A percentile compares a stretch with the other conserved stretches of the same genome.
phyloP scores from a whole-genome alignment of 2,113 vertebrate species.

The Phalacrocorax carbo region DNA sequence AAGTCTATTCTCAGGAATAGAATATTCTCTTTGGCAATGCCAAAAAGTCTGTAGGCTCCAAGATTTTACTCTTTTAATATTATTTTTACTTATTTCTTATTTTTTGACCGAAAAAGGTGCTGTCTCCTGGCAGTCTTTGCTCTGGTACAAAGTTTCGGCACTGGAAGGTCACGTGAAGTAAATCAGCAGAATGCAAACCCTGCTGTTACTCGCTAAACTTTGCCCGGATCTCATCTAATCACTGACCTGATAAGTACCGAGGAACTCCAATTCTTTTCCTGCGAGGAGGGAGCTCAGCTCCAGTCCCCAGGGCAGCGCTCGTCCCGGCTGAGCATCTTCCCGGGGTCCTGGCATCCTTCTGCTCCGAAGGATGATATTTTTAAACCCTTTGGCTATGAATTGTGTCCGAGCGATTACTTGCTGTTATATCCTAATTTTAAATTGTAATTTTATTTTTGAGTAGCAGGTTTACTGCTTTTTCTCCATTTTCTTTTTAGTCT shows the following conservation, averaged over 20 bases:
- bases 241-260: background rate
- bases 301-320: background rate
- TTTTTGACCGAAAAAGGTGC: background rate
- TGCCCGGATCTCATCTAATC: background rate
- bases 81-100: background rate
- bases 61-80: background rate
- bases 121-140: background rate
- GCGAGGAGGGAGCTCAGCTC: background rate
- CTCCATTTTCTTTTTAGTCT: accelerated
- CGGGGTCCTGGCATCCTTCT: background rate
- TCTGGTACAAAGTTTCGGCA: background rate
- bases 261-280: background rate
- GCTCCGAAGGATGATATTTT: background rate
- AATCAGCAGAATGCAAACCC: background rate
- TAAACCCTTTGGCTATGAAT: background rate
- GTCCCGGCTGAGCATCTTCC: background rate
- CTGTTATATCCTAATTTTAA: background rate
- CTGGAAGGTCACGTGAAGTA: background rate
- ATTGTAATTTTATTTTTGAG: background rate
- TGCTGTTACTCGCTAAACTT: background rate
- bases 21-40: background rate
- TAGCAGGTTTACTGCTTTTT: background rate
- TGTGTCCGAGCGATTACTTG: accelerated
- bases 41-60: background rate
- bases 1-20: background rate